Conservation (phyloP, 2,797 vertebrate species). For the Lacerta viridis region DNA sequence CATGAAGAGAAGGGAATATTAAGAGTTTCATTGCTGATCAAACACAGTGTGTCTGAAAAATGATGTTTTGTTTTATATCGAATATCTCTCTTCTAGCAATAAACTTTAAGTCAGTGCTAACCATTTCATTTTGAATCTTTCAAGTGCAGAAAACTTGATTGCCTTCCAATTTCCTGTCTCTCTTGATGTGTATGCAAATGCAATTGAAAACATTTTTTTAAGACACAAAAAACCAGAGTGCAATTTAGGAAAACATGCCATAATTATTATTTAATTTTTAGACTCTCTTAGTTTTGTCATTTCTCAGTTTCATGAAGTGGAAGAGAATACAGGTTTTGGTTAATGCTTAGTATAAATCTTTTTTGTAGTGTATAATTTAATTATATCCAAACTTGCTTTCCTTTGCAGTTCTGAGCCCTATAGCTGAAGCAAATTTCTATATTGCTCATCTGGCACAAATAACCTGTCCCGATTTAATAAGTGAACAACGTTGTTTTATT, state of each 20-base stretch:
- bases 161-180: conserved; percentile 57
- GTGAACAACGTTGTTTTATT: neutral
- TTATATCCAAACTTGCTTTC: conserved; percentile 59
- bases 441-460: conserved; percentile 47
- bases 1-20: neutral
- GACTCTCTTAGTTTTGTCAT: conserved; percentile 34
- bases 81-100: conserved; percentile 23
- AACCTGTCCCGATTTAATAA: conserved; percentile 26
- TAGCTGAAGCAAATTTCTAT: conserved; percentile 58
- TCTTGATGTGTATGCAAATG: conserved; percentile 63
- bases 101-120: conserved; percentile 51
- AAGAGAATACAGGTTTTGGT: conserved; percentile 64
- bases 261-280: conserved; percentile 69
- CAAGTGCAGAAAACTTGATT: conserved; percentile 56
- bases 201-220: conserved; percentile 25
- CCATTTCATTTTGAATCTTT: conserved; percentile 66
- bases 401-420: conserved; percentile 44
- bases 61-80: neutral
- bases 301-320: conserved; percentile 62
- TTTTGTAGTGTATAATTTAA: conserved; percentile 53
- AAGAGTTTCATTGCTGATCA: neutral
- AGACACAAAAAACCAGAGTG: conserved; percentile 55
- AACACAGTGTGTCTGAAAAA: neutral
- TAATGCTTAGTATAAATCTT: conserved; percentile 64
- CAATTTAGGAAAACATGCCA: conserved; percentile 57